These are phyloP conservation scores for Thymelicus lineola DNA, from an alignment of 2,888 invertebrate genomes.

Conservation along the genomic window DNA sequence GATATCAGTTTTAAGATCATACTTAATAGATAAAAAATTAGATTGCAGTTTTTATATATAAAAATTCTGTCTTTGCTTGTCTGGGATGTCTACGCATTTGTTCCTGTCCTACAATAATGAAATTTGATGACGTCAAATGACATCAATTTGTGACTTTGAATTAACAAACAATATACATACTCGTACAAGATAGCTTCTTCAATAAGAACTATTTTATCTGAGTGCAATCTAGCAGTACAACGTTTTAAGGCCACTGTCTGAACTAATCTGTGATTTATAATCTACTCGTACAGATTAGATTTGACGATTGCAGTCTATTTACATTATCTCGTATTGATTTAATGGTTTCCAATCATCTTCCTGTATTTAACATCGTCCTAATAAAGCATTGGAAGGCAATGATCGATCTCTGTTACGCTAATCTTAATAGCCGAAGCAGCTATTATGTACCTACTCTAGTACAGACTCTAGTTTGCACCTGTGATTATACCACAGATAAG, in stretches of 20 bases:
- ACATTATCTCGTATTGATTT: slow-evolving; percentile 32
- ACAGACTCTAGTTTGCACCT: too few species aligned
- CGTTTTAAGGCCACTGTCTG: slow-evolving; percentile 24
- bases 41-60: too few species aligned
- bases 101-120: too few species aligned
- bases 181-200: slow-evolving; percentile 11
- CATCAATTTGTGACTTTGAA: too few species aligned
- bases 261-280: slow-evolving; percentile 33
- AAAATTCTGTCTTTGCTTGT: too few species aligned
- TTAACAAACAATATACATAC: background rate
- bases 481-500: too few species aligned
- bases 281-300: slow-evolving; percentile 33
- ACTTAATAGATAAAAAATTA: too few species aligned
- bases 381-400: slow-evolving; percentile 15
- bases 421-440: background rate
- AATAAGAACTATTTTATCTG: slow-evolving; percentile 10
- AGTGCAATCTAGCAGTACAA: slow-evolving; percentile 15
- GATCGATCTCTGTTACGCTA: background rate
- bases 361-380: slow-evolving; percentile 17
- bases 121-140: too few species aligned
- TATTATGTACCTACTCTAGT: too few species aligned
- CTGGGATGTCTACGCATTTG: too few species aligned
- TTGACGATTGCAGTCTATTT: slow-evolving; percentile 36
- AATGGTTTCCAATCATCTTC: slow-evolving; percentile 26
- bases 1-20: too few species aligned